phyloP scores from a whole-genome alignment of 2,797 vertebrate species.

The Rhyacichthys aspro region DNA sequence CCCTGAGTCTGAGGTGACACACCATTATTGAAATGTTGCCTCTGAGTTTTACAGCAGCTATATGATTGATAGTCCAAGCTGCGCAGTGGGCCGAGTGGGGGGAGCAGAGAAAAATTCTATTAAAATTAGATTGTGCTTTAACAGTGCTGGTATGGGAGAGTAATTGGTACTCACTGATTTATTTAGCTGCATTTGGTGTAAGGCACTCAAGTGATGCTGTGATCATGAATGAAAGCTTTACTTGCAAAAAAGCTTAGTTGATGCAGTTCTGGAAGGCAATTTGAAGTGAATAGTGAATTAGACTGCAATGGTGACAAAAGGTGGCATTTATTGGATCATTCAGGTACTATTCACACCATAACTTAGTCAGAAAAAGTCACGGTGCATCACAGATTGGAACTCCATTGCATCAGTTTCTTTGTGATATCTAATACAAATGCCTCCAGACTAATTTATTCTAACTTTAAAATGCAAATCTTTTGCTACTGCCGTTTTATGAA shows the following conservation, averaged over 20 bases:
- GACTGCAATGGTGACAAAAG: background rate
- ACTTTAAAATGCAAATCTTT: no score
- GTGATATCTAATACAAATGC: no score
- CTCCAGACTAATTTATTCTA: no score
- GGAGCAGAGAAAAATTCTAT: constrained; percentile 2
- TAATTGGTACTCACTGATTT: no score
- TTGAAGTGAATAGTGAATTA: background rate
- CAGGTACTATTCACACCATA: background rate
- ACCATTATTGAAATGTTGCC: constrained; percentile 58
- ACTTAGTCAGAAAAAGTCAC: no score
- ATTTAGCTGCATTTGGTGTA: no score
- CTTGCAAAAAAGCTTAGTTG: background rate
- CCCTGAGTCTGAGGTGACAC: constrained; percentile 60
- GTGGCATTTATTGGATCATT: background rate
- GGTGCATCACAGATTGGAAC: no score
- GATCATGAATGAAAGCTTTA: background rate
- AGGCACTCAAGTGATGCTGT: background rate
- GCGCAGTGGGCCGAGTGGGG: constrained; percentile 19
- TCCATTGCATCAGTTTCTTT: no score
- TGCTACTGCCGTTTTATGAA: no score
- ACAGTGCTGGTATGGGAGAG: background rate
- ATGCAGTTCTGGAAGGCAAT: background rate
- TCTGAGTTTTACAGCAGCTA: constrained; percentile 25
- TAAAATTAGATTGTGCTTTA: constrained; percentile 10
- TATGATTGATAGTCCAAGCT: constrained; percentile 48